These are phyloP conservation scores for Xanthia icteritia DNA, from an alignment of 2,888 invertebrate genomes.

Conservation along the genomic window DNA sequence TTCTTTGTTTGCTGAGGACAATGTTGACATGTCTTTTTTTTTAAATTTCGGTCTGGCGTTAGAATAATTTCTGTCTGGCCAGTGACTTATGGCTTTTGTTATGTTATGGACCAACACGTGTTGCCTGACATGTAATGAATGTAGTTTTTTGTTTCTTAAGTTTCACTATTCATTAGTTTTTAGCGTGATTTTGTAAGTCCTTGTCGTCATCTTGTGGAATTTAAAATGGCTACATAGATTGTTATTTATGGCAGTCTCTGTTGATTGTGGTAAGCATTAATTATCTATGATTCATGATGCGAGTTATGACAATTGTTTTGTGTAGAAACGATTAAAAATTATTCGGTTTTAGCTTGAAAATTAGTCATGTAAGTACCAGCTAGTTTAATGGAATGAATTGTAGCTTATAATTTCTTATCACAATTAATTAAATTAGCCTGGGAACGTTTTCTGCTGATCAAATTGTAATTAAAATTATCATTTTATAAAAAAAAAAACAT, in stretches of 20 bases:
- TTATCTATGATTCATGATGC: conserved; percentile 50
- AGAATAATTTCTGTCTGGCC: conserved; percentile 69
- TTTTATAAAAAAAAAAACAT: not conserved
- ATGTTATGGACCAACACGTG: conserved; percentile 64
- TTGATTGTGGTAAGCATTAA: conserved; percentile 34
- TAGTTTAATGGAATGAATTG: conserved; percentile 8
- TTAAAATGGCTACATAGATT: conserved; percentile 22
- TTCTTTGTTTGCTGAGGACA: conserved; percentile 87
- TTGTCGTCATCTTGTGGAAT: conserved; percentile 26
- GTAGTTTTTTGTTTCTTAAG: conserved; percentile 45
- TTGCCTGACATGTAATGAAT: conserved; percentile 61
- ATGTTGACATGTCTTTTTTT: conserved; percentile 84
- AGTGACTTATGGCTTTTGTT: conserved; percentile 71
- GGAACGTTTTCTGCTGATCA: not conserved
- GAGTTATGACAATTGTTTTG: conserved; percentile 41
- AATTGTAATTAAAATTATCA: no score
- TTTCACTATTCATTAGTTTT: conserved; percentile 41
- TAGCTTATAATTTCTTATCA: not conserved
- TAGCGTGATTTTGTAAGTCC: conserved; percentile 45
- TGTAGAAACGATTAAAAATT: conserved; percentile 42
- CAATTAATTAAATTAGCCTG: not conserved
- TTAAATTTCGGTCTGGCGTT: conserved; percentile 71
- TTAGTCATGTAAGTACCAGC: conserved; percentile 33
- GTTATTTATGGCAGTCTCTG: conserved; percentile 31
- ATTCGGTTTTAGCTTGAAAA: conserved; percentile 17